Conservation (phyloP, 2,797 vertebrate genomes). For the Gymnoscopelus braueri region DNA sequence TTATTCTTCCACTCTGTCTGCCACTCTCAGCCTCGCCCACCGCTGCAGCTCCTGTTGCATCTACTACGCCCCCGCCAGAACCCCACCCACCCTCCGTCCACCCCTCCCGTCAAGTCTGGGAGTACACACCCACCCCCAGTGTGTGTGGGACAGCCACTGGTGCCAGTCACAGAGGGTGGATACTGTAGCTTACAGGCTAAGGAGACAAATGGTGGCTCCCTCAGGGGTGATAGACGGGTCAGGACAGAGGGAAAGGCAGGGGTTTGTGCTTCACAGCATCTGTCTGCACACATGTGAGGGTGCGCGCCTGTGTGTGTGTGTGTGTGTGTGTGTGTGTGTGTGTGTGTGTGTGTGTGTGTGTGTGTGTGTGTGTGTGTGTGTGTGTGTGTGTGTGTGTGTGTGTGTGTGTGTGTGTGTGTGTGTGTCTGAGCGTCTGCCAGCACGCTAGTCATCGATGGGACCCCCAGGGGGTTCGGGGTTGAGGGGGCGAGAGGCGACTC, state of each 20-base stretch:
- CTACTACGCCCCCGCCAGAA: slow-evolving; percentile 25
- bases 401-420: slow-evolving; percentile 3
- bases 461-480: slow-evolving; percentile 86
- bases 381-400: neutral
- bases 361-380: slow-evolving; percentile 3
- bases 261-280: slow-evolving; percentile 33
- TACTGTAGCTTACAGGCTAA: slow-evolving; percentile 1
- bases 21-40: slow-evolving; percentile 29
- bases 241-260: slow-evolving; percentile 25
- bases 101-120: slow-evolving; percentile 55
- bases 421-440: slow-evolving; percentile 6
- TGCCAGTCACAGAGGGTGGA: slow-evolving; percentile 30
- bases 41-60: slow-evolving; percentile 55
- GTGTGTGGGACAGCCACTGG: slow-evolving; percentile 36
- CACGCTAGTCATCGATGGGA: slow-evolving; percentile 76
- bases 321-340: slow-evolving; percentile 7
- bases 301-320: slow-evolving; percentile 1
- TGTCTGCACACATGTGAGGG: neutral
- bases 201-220: no score
- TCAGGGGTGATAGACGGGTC: no score
- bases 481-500: slow-evolving; percentile 71
- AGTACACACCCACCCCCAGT: slow-evolving; percentile 43
- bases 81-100: slow-evolving; percentile 5
- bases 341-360: slow-evolving; percentile 2
- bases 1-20: slow-evolving; percentile 44